Evolutionary conservation across 2,888 invertebrate species (phyloP).

Genomic region (Pemphredon lugubris): DNA sequence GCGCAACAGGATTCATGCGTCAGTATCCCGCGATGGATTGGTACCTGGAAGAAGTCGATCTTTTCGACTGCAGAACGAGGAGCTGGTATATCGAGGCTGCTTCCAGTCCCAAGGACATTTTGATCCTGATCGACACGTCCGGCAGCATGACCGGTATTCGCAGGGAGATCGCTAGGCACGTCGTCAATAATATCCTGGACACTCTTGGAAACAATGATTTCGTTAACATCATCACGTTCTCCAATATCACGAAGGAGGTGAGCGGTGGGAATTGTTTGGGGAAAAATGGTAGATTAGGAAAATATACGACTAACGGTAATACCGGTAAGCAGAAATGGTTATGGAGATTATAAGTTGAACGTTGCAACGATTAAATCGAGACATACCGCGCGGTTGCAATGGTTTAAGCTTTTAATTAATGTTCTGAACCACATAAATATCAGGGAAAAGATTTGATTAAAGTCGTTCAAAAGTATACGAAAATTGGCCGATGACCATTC

Average conservation of each 20-base stretch:
- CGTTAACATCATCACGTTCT: slow-evolving; percentile 97
- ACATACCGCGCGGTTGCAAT: no score
- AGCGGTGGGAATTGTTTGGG: no score
- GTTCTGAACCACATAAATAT: no score
- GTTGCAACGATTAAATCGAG: no score
- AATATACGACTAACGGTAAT: no score
- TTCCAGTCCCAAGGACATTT: slow-evolving; percentile 96
- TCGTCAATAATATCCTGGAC: slow-evolving; percentile 94
- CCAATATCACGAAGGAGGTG: slow-evolving; percentile 89
- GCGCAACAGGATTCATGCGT: slow-evolving; percentile 97
- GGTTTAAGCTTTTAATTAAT: no score
- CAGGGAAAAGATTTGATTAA: no score
- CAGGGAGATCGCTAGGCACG: slow-evolving; percentile 94
- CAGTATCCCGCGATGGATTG: slow-evolving; percentile 96
- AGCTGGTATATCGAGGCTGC: slow-evolving; percentile 99
- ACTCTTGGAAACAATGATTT: slow-evolving; percentile 99
- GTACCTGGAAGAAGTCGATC: slow-evolving; percentile 91
- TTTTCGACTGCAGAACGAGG: slow-evolving; percentile 96
- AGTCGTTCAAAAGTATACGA: no score
- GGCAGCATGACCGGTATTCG: slow-evolving; percentile 95
- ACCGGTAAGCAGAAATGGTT: no score
- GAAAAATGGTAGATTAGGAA: no score
- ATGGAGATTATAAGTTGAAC: no score
- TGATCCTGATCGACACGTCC: slow-evolving; percentile 93
- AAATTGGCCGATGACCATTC: no score